A percentile compares a stretch with the other conserved stretches of the same genome.
Evolutionary conservation across 2,888 invertebrate species (phyloP).

Genomic region (Nomada fucata): DNA sequence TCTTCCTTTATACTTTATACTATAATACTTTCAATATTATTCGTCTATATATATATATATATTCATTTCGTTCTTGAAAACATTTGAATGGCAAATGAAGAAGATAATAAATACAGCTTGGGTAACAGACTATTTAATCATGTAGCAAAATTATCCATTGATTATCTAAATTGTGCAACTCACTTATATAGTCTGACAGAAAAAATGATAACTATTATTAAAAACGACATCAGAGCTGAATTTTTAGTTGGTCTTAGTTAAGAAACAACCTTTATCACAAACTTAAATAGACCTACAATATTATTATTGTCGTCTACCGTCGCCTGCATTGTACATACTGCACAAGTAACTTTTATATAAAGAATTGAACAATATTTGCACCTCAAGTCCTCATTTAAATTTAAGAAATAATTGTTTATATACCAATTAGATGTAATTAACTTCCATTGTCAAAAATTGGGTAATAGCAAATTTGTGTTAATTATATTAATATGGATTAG

Average conservation of each 20-base stretch:
- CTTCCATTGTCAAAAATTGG: conserved; percentile 9
- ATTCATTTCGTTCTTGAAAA: conserved; percentile 21
- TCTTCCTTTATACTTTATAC: conserved; percentile 35
- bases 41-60: conserved; percentile 7
- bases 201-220: conserved; percentile 6
- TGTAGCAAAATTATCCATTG: conserved; percentile 26
- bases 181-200: background rate
- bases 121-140: conserved; percentile 22
- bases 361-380: conserved; percentile 16
- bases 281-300: conserved; percentile 9
- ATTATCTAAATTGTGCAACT: conserved; percentile 16
- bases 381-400: conserved; percentile 15
- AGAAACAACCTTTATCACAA: conserved; percentile 22
- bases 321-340: conserved; percentile 31
- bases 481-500: conserved; percentile 18
- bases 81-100: conserved; percentile 26
- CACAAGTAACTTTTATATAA: conserved; percentile 43
- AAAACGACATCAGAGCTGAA: conserved; percentile 21
- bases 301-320: background rate
- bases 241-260: conserved; percentile 1
- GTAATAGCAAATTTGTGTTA: conserved; percentile 15
- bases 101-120: conserved; percentile 38
- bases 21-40: conserved; percentile 30
- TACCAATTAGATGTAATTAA: background rate
- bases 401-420: conserved; percentile 9